These are phyloP conservation scores for Eucidaris tribuloides DNA, from an alignment of 35 echinoderm and acorn worm genomes.

Conservation along the genomic window DNA sequence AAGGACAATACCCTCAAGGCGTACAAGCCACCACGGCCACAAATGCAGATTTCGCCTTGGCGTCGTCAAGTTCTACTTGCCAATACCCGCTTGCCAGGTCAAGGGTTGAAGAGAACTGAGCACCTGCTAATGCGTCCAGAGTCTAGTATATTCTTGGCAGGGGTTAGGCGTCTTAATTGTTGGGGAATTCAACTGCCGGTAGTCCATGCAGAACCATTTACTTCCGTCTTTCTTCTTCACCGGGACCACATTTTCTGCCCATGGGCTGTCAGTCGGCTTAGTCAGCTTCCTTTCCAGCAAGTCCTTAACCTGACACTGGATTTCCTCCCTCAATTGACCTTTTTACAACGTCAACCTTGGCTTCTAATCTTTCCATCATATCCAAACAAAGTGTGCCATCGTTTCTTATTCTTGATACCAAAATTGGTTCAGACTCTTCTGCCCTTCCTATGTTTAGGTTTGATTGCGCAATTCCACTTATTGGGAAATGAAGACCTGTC, in stretches of 20 bases:
- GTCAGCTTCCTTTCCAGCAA: slow-evolving; percentile 25
- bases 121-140: too few relatives aligned
- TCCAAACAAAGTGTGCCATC: neutral
- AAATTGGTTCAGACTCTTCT: neutral
- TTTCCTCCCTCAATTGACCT: neutral
- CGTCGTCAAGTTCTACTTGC: too few relatives aligned
- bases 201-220: slow-evolving; percentile 50
- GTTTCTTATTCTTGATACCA: neutral
- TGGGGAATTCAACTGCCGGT: slow-evolving; percentile 40
- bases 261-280: slow-evolving; percentile 24
- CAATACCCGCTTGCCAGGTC: too few relatives aligned
- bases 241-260: neutral
- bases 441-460: too few relatives aligned
- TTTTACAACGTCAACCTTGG: neutral
- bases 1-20: too few relatives aligned
- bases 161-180: too few relatives aligned
- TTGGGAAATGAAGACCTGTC: too few relatives aligned
- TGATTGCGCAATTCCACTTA: too few relatives aligned
- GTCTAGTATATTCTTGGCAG: too few relatives aligned
- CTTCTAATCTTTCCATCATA: neutral
- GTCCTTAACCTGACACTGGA: slow-evolving; percentile 13
- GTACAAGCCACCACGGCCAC: too few relatives aligned
- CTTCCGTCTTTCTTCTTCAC: slow-evolving; percentile 49
- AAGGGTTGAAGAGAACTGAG: too few relatives aligned
- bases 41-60: too few relatives aligned